Percentiles rank a stretch among this genome's conserved stretches.
These are phyloP conservation scores for Wasmannia auropunctata DNA, from an alignment of 1,140 invertebrate species.

Conservation along the genomic window DNA sequence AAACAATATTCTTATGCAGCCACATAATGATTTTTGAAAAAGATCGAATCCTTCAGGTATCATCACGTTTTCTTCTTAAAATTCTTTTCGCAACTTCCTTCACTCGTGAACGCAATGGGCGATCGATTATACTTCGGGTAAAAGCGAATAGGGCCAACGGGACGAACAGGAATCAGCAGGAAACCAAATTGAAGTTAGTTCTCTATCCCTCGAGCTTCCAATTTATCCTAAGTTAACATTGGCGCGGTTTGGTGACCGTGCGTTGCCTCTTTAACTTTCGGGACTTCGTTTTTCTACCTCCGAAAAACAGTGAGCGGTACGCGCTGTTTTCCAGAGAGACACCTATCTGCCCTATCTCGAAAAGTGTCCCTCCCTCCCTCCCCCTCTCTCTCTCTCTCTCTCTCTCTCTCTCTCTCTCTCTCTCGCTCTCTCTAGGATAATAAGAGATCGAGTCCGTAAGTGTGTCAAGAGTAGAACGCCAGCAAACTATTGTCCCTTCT, in stretches of 20 bases:
- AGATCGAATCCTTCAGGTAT: neutral
- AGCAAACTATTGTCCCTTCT: neutral
- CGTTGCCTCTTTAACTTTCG: conserved; percentile 19
- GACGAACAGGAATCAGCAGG: conserved; percentile 23
- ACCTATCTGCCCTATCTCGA: neutral
- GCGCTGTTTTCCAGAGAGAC: neutral
- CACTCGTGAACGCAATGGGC: neutral
- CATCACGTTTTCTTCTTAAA: neutral
- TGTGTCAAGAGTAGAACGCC: conserved; percentile 17
- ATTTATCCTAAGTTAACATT: conserved; percentile 76
- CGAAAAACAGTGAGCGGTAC: neutral
- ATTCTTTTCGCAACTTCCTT: conserved; percentile 4
- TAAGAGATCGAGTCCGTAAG: conserved; percentile 20
- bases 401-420: no score
- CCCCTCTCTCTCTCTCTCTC: no score
- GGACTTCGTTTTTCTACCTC: conserved; percentile 51
- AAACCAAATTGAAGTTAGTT: conserved; percentile 67
- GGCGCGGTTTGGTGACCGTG: conserved; percentile 14
- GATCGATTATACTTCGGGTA: conserved; percentile 29
- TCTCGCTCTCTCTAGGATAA: neutral
- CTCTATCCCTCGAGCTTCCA: conserved; percentile 65
- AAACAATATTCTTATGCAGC: neutral
- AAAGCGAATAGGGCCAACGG: conserved; percentile 15
- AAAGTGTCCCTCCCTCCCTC: no score
- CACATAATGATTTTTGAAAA: neutral